phyloP scores from a whole-genome alignment of 1,140 invertebrate species.

The Branchinecta lindahli region DNA sequence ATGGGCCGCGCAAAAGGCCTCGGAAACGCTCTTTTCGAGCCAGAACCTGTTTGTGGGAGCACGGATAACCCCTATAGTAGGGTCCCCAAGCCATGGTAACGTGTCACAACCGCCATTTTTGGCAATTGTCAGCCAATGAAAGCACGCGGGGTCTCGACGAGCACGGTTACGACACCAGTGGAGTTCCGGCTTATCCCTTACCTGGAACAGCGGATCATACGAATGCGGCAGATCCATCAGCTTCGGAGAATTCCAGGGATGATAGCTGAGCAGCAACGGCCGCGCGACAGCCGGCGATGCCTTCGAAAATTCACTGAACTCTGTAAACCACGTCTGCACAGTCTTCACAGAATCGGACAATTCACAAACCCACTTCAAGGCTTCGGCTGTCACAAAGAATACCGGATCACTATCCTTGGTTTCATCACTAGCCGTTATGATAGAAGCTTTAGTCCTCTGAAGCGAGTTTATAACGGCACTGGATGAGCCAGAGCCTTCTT shows the following conservation, averaged over 20 bases:
- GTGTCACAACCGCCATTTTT: too few species aligned
- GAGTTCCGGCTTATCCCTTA: slow-evolving; percentile 24
- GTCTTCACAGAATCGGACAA: slow-evolving; percentile 19
- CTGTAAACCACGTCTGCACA: slow-evolving; percentile 44
- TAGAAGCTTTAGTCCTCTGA: neutral
- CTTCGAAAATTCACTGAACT: slow-evolving; percentile 39
- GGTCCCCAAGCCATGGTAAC: too few species aligned
- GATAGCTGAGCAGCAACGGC: slow-evolving; percentile 47
- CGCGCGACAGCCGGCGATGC: slow-evolving; percentile 35
- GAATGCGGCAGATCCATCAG: slow-evolving; percentile 66
- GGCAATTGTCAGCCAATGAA: too few species aligned
- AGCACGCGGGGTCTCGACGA: too few species aligned
- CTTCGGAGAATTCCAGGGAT: slow-evolving; percentile 57
- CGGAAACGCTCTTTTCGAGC: too few species aligned
- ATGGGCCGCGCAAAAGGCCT: too few species aligned
- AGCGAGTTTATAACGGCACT: neutral
- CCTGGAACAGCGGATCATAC: slow-evolving; percentile 85
- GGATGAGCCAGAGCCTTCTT: neutral
- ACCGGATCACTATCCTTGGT: slow-evolving; percentile 1
- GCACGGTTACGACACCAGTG: too few species aligned
- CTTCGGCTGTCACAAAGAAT: neutral
- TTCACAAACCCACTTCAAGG: neutral
- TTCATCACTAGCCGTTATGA: neutral
- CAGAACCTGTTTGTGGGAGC: too few species aligned
- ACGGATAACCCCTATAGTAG: too few species aligned